A percentile compares a stretch with the other conserved stretches of the same genome.
Evolutionary conservation across 2,113 vertebrate genomes (phyloP).

Genomic region (Falco punctatus): DNA sequence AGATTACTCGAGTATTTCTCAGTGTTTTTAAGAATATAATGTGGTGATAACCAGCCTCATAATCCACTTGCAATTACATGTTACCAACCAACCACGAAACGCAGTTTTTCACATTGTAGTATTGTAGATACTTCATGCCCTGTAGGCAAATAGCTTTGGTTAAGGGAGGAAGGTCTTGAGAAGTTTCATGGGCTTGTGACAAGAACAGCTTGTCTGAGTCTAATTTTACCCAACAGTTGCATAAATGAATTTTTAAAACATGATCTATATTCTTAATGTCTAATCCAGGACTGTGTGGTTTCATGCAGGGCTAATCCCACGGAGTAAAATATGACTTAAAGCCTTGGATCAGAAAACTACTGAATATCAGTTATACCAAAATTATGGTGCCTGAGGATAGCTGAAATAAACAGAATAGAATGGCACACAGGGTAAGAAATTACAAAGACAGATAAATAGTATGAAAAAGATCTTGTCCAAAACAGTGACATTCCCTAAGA

Average conservation of each 20-base stretch:
- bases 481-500: background rate
- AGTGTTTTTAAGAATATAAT: background rate
- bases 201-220: constrained; percentile 57
- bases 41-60: background rate
- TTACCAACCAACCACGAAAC: background rate
- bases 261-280: constrained; percentile 59
- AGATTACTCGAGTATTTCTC: background rate
- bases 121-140: background rate
- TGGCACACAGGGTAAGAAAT: background rate
- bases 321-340: constrained; percentile 52
- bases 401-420: constrained; percentile 37
- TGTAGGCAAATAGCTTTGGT: constrained; percentile 50
- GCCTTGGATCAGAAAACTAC: constrained; percentile 45
- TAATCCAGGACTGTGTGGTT: constrained; percentile 50
- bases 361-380: constrained; percentile 44
- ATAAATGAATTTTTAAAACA: constrained; percentile 68
- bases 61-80: background rate
- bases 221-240: constrained; percentile 60
- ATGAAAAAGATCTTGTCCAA: background rate
- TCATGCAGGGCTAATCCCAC: constrained; percentile 41
- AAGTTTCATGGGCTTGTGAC: constrained; percentile 37
- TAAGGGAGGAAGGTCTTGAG: background rate
- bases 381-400: constrained; percentile 16
- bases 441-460: background rate
- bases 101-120: constrained; percentile 18